These are phyloP conservation scores for Cepaea hortensis DNA, from an alignment of 2,888 invertebrate species.

Conservation along the genomic window DNA sequence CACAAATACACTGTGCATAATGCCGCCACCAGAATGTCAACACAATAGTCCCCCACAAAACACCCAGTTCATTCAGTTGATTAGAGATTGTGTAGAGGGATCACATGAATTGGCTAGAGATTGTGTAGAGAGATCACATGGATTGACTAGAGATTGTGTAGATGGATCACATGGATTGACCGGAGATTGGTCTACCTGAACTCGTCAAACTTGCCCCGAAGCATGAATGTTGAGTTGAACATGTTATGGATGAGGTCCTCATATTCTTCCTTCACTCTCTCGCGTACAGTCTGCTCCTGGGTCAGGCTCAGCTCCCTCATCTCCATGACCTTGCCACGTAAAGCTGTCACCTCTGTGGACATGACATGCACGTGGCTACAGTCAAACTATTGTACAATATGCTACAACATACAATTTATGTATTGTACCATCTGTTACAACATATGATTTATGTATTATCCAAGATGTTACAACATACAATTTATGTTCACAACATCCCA, in stretches of 20 bases:
- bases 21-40: no score
- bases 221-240: slow-evolving; percentile 68
- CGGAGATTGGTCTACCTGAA: slow-evolving; percentile 63
- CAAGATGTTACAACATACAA: no score
- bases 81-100: no score
- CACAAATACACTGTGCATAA: no score
- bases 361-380: neutral
- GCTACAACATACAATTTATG: no score
- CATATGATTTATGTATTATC: no score
- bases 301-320: slow-evolving; percentile 69
- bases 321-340: slow-evolving; percentile 73
- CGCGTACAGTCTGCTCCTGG: slow-evolving; percentile 69
- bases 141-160: neutral
- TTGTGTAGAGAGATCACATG: neutral
- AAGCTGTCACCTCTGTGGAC: slow-evolving; percentile 72
- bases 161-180: no score
- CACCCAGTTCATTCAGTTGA: no score
- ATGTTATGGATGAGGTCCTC: slow-evolving; percentile 73
- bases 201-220: slow-evolving; percentile 73
- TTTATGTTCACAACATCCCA: no score
- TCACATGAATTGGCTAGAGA: neutral
- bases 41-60: no score
- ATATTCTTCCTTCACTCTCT: slow-evolving; percentile 73
- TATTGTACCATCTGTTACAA: no score
- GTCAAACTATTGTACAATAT: neutral